Base-by-base conservation (phyloP, 1,140 invertebrate genomes). In the Drosophila lacertosa region DNA sequence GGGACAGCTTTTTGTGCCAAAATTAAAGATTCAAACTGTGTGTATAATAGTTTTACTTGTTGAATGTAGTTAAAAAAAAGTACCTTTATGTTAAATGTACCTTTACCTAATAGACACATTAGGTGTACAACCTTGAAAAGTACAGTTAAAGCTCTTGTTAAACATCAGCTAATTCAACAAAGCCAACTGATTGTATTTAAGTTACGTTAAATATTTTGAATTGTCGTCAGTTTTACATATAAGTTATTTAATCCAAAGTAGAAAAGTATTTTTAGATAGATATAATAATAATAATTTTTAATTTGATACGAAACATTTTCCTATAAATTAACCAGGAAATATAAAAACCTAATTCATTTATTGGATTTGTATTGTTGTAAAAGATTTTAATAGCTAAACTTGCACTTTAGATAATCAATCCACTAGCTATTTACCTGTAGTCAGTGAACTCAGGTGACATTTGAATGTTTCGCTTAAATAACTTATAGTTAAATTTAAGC, bases 101-200 rank as follows among this genome's bases (percentile, higher is more conserved):
- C n/a, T n/a, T n/a, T n/a, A n/a, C n/a, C n/a, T n/a, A n/a, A n/a
- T n/a, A n/a, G n/a, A n/a, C n/a, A n/a, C n/a, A n/a, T n/a, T 29
- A 9, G 1, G 26, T 29, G 9, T 29, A 29, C 26, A 29, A 26
- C 24, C 24, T 26, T 26, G 24, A 26, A 26, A 26, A 26, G 24
- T 26, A 5, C 7, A 7, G 24, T 26, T 0, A 5, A 26, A 26
- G n/a, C 24, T 4, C 7, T 26, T 4, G 24, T 26, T 22, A 22
- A 22, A 22, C 20, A 22, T 22, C 20, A 22, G 2, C 2, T 2
- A 4, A 2, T 22, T 26, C 24, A n/a, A 44, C 29, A 35, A 51
- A 37, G 18, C n/a, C 48, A 51, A 20, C 5, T 3, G n/a, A 35
- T 51, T 51, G 32, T 22, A 37, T 51, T 35, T 1, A 51, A 32